Evolutionary conservation across 2,113 vertebrate genomes (phyloP).

Genomic region (Gallinago jamesoni): DNA sequence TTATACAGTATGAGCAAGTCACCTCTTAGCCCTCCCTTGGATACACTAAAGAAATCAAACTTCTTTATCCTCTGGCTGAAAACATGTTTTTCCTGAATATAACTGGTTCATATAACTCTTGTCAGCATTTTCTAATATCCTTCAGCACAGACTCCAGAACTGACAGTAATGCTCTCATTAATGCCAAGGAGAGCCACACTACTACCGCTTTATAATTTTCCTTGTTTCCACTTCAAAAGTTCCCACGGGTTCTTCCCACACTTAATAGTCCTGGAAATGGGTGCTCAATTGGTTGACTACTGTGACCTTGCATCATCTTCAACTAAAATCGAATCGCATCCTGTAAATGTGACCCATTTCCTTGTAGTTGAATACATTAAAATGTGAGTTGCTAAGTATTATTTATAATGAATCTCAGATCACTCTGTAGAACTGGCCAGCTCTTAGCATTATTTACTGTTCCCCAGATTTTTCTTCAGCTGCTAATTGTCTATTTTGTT

Average conservation of each 20-base stretch:
- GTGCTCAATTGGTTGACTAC: background rate
- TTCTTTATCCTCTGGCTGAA: background rate
- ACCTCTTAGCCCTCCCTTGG: background rate
- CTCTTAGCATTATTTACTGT: conserved; percentile 15
- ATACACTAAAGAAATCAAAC: background rate
- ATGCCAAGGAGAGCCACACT: background rate
- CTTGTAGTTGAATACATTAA: background rate
- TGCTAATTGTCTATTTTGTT: conserved; percentile 20
- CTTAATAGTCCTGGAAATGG: background rate
- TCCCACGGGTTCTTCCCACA: background rate
- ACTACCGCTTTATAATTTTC: background rate
- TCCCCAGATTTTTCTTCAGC: conserved; percentile 9
- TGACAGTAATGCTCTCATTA: background rate
- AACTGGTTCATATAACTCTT: background rate
- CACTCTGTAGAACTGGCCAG: background rate
- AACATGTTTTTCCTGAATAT: background rate
- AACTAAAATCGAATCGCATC: background rate
- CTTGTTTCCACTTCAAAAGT: conserved; percentile 20
- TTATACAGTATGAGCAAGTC: background rate
- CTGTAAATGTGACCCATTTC: background rate
- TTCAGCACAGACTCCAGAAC: background rate
- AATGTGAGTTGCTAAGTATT: background rate
- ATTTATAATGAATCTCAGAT: background rate
- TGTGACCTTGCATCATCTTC: background rate
- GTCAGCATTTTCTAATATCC: background rate